Evolutionary conservation across 1,140 invertebrate species (phyloP).

Genomic region (Ceratosolen fusciceps): DNA sequence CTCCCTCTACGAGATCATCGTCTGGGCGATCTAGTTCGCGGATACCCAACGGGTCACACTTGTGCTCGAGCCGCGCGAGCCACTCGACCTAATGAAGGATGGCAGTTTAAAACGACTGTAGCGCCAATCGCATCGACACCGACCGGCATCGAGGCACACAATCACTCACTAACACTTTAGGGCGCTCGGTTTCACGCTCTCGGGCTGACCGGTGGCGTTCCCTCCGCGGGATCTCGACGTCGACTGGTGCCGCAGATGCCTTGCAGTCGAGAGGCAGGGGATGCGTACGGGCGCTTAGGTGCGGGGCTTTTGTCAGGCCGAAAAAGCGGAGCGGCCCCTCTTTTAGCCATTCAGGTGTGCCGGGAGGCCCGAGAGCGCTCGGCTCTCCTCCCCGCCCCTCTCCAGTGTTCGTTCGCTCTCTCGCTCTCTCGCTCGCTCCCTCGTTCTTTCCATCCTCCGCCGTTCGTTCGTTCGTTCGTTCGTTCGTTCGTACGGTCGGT

Average conservation of each 20-base stretch:
- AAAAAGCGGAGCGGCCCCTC: conserved; percentile 56
- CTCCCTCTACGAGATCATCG: too few species aligned
- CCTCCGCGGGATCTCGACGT: conserved; percentile 62
- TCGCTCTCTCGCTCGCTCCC: background rate
- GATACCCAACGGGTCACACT: too few species aligned
- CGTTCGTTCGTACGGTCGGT: background rate
- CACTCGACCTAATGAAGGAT: background rate
- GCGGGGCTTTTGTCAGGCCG: conserved; percentile 61
- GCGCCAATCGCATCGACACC: conserved; percentile 6
- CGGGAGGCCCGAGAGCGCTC: conserved; percentile 50
- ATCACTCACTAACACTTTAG: too few species aligned
- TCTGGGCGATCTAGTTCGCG: too few species aligned
- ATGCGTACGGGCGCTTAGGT: conserved; percentile 53
- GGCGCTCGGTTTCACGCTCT: background rate
- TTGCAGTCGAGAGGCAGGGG: conserved; percentile 67
- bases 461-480: background rate
- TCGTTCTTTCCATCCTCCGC: conserved; percentile 4
- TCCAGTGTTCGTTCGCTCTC: background rate
- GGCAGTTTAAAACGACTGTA: background rate
- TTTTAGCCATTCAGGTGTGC: conserved; percentile 59
- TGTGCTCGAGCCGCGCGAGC: background rate
- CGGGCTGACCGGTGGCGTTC: conserved; percentile 56
- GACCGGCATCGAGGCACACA: background rate
- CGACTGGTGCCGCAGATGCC: conserved; percentile 65
- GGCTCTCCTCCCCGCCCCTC: background rate